A percentile compares a stretch with the other conserved stretches of the same genome.
Evolutionary conservation across 2,888 invertebrate species (phyloP).

Genomic region (Syritta pipiens): DNA sequence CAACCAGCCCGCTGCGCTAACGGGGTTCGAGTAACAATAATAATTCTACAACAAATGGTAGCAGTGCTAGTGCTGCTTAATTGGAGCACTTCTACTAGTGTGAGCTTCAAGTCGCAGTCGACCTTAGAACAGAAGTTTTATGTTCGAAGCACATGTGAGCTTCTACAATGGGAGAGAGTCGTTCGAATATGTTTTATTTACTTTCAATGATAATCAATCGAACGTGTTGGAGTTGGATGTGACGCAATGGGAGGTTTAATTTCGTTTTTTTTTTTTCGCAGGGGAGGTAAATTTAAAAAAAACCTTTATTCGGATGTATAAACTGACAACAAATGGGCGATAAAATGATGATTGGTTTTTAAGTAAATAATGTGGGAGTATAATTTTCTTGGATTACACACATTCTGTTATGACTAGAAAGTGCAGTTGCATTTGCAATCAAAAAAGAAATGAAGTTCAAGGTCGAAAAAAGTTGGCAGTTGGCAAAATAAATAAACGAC

Average conservation of each 20-base stretch:
- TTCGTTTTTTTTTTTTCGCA: neutral
- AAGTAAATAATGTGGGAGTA: neutral
- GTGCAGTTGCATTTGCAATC: neutral
- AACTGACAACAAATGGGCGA: no score
- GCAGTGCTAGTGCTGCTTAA: conserved; percentile 27
- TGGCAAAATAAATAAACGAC: neutral
- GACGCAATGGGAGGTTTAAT: neutral
- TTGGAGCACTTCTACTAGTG: conserved; percentile 55
- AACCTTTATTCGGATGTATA: no score
- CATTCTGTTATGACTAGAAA: neutral
- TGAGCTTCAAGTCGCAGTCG: conserved; percentile 47
- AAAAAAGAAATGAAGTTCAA: conserved; percentile 15
- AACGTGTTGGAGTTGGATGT: conserved; percentile 44
- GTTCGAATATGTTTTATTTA: conserved; percentile 50
- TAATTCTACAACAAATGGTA: conserved; percentile 35
- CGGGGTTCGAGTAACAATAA: conserved; percentile 54
- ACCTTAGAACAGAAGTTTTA: conserved; percentile 42
- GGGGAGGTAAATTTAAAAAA: neutral
- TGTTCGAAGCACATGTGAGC: conserved; percentile 55
- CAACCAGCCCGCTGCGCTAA: conserved; percentile 53
- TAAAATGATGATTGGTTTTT: no score
- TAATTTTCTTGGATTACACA: neutral
- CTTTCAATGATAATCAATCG: conserved; percentile 21
- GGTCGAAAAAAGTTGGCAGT: conserved; percentile 13
- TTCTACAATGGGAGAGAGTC: neutral